Percentiles rank a stretch among this genome's conserved stretches.
Conservation (phyloP, 2,113 vertebrate species). For the Notechis scutatus region DNA sequence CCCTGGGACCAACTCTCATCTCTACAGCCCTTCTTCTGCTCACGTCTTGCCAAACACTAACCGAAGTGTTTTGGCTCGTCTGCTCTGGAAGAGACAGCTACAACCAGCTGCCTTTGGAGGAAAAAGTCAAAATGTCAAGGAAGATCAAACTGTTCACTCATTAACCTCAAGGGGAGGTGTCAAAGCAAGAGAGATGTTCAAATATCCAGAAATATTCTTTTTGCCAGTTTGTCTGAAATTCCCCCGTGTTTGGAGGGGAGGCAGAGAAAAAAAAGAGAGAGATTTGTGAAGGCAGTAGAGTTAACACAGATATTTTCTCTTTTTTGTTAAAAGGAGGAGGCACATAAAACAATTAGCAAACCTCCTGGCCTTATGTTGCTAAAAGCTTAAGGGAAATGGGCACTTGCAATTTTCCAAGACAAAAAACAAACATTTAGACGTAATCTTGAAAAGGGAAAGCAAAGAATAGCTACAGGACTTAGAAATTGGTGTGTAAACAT, state of each 20-base stretch:
- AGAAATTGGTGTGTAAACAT: not conserved
- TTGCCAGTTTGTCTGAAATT: not conserved
- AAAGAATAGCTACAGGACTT: not conserved
- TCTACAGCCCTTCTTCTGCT: not conserved
- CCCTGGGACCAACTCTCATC: not conserved
- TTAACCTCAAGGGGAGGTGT: slow-evolving; percentile 23
- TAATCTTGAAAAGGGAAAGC: too few species aligned
- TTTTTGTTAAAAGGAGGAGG: not conserved
- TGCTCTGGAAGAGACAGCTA: not conserved
- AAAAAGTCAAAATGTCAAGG: not conserved
- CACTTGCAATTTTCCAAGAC: not conserved
- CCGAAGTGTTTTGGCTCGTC: not conserved
- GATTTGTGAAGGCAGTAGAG: not conserved
- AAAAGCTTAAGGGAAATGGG: not conserved
- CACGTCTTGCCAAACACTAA: not conserved
- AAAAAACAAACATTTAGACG: not conserved
- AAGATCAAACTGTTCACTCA: not conserved
- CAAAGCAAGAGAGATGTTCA: slow-evolving; percentile 25
- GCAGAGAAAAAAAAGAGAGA: too few species aligned
- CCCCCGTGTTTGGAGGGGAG: not conserved
- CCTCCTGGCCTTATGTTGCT: not conserved
- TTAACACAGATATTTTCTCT: not conserved
- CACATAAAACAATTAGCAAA: not conserved
- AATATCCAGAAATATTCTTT: slow-evolving; percentile 12
- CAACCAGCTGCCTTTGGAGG: not conserved